Base-by-base conservation (phyloP, 2,888 invertebrate genomes). In the Agrotis ipsilon region DNA sequence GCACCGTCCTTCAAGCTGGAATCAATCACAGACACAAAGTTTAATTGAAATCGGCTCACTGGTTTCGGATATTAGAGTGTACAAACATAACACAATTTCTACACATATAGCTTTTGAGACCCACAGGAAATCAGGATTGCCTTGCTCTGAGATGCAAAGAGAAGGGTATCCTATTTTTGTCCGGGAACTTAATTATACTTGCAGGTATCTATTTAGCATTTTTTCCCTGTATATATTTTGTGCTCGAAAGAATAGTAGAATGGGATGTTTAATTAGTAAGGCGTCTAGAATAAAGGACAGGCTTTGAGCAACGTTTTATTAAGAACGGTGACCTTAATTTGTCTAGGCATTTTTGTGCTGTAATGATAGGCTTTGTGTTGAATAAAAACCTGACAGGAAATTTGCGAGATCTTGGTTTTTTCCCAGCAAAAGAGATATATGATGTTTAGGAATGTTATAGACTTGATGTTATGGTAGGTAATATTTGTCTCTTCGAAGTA, bases 261-360 rank as follows among this genome's bases (percentile, higher is more conserved):
- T 76, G 64, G 72, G 68, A 61, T 80, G 69, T 79, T 86, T 86
- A 85, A 87, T 86, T 83, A 83, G 72, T 63, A 75, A 65, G 51
- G 72, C 67, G 63, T 76, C 62, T 49, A 70, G 73, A 77, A 80
- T 81, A 81, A 83, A 86, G 77, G 79, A 65, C 18, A 71, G 76
- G 71, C 71, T 68, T 77, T 63, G 39, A 76, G 39, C 72, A 68
- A 75, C 49, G 39, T 82, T 82, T 81, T 81, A 77, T 81, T 70
- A 66, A 63, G 61, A 19, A 59, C 51, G 49, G 60, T 62, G 65
- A 66, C 69, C 77, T 66, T 72, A 64, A 66, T 66, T 72, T 45
- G 13, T 49, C 14, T 58, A 43, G 69, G 24, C 51, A 71, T 67
- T 39, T 62, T 64, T 61, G 69, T 83, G 72, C 58, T 72, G 70